Evolutionary conservation across 2,888 invertebrate genomes (phyloP), one percentile per base, ranked within the genome.

Genomic region (Leptinotarsa peninsularis): DNA sequence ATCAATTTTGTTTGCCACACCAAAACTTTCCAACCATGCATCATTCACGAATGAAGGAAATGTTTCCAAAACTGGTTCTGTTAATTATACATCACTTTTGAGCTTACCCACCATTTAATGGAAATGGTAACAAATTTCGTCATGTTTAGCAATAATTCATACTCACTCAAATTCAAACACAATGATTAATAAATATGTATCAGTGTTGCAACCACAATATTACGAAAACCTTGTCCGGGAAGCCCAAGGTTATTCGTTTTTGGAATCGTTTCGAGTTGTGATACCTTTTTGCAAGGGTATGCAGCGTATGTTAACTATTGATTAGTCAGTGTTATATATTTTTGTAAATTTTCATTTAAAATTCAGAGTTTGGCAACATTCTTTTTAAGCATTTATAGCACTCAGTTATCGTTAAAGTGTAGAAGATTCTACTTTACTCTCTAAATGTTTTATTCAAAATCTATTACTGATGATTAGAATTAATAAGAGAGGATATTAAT

Each of bases 171-270:
- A 58, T 23, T 63, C 70, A 66, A 74, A 75, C 54, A 75, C 72
- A 72, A 76, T 72, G 73, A 79, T 76, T 78, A 77, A 78, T 76
- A 78, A 78, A 81, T 80, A 80, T 80, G 80, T 80, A 79, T 76
- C 77, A 68, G 72, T 79, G 78, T 79, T 74, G 80, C 75, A 81
- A 81, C 63, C 56, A 70, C 74, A 74, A 71, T 76, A 72, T 79
- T 79, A 74, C 80, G 77, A 81, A 81, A 75, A 63, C 33, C 43
- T 63, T 33, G 63, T 63, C 43, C 27, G n/a, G 33, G 1, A 33
- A 33, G 63, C 27, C 17, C 17, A 43, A 63, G 63, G 63, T 33
- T n/a, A 63, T 33, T 63, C 10, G 23, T 23, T 15, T 58, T 58
- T 58, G 0, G 58, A 15, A 58, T 0, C 4, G 15, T 15, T 58